Conservation (phyloP, 2,113 vertebrate genomes). For the Barnardius zonarius region DNA sequence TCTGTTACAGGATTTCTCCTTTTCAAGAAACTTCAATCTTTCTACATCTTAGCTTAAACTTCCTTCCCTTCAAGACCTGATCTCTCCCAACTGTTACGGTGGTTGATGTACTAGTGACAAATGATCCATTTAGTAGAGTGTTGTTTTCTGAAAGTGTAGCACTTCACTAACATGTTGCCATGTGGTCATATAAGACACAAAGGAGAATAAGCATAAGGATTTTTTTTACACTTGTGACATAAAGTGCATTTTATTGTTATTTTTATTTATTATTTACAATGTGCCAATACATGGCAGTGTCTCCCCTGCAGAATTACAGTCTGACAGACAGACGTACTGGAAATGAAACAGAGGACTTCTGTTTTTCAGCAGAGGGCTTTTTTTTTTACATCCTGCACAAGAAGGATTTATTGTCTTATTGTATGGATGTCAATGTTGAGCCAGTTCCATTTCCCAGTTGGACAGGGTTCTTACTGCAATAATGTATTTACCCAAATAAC, state of each 20-base stretch:
- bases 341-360: background rate
- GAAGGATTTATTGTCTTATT: constrained; percentile 5
- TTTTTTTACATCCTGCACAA: background rate
- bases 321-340: background rate
- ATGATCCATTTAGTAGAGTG: background rate
- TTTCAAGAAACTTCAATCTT: background rate
- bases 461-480: background rate
- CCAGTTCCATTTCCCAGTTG: background rate
- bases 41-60: background rate
- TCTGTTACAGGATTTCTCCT: background rate
- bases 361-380: background rate
- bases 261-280: background rate
- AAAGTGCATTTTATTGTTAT: background rate
- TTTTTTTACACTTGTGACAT: background rate
- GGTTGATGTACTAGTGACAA: background rate
- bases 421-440: background rate
- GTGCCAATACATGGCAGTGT: background rate
- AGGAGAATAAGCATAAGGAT: background rate
- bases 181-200: background rate
- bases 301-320: background rate
- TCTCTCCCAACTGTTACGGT: background rate
- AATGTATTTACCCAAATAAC: background rate
- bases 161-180: background rate
- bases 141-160: background rate
- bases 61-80: background rate